These are phyloP conservation scores for Sebastes vulpes DNA, from an alignment of 2,797 vertebrate genomes.

Conservation along the genomic window DNA sequence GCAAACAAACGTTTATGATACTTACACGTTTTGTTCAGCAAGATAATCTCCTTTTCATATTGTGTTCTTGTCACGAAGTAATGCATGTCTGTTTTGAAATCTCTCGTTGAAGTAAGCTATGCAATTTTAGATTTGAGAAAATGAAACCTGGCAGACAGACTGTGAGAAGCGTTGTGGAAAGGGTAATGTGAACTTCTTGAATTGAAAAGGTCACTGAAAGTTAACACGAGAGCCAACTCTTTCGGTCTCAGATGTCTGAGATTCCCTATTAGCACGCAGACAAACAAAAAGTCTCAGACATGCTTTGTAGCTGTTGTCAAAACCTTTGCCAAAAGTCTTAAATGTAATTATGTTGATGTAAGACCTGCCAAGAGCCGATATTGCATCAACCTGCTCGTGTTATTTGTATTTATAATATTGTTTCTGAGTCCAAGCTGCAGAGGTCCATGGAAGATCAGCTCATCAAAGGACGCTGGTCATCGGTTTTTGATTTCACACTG, in stretches of 20 bases:
- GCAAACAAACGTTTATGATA: too few relatives aligned
- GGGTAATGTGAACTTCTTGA: neutral
- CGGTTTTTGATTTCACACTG: neutral
- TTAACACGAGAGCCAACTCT: neutral
- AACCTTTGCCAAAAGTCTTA: neutral
- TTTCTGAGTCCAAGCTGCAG: neutral
- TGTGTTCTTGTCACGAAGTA: neutral
- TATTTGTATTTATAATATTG: neutral
- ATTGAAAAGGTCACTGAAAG: neutral
- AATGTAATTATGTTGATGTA: neutral
- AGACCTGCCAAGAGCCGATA: neutral
- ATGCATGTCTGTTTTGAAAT: neutral
- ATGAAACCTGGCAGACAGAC: neutral
- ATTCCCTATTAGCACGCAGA: neutral
- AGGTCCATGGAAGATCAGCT: neutral
- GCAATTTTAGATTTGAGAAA: neutral
- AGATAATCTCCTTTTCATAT: neutral
- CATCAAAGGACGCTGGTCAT: constrained; percentile 2
- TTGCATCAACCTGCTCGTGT: neutral
- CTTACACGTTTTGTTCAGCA: too few relatives aligned
- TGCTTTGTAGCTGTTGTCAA: neutral
- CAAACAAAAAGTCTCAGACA: neutral
- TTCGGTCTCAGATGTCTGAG: neutral
- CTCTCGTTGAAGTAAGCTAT: neutral
- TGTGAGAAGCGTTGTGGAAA: neutral